Percentiles rank a stretch among this genome's conserved stretches.
These are phyloP conservation scores for Nilaparvata lugens DNA, from an alignment of 1,140 invertebrate genomes.

Conservation along the genomic window DNA sequence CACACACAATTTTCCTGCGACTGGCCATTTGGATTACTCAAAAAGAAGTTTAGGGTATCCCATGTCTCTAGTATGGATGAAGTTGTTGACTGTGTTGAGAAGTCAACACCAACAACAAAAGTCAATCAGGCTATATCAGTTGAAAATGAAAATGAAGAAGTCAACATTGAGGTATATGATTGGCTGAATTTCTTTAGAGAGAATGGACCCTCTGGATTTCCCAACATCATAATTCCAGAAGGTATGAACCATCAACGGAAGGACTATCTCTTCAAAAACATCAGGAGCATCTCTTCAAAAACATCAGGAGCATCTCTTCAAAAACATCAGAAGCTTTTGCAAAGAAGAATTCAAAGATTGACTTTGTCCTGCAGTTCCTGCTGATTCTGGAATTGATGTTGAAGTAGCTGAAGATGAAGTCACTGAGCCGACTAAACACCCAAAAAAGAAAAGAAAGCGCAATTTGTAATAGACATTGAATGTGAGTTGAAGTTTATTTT, in stretches of 20 bases:
- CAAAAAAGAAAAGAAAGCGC: no score
- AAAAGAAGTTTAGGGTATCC: slow-evolving; percentile 6
- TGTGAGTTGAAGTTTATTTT: no score
- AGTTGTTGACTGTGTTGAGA: slow-evolving; percentile 1
- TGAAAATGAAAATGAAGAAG: slow-evolving; percentile 8
- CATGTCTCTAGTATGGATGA: slow-evolving; percentile 13
- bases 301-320: no score
- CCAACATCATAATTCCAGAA: background rate
- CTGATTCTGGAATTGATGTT: no score
- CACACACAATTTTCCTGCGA: slow-evolving; percentile 16
- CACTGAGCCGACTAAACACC: no score
- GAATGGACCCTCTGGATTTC: slow-evolving; percentile 6
- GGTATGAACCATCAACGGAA: slow-evolving; percentile 3
- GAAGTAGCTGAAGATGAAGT: no score
- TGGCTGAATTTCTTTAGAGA: slow-evolving; percentile 7
- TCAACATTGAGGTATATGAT: slow-evolving; percentile 7
- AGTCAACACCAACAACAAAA: slow-evolving; percentile 10
- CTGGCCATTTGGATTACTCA: slow-evolving; percentile 13
- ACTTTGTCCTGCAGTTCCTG: background rate
- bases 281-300: no score
- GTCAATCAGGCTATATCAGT: slow-evolving; percentile 8
- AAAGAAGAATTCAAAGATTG: slow-evolving; percentile 9
- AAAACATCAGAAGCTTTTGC: slow-evolving; percentile 12
- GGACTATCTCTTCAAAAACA: no score
- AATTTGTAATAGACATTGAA: no score